A percentile compares a stretch with the other conserved stretches of the same genome.
These are phyloP conservation scores for Naja naja DNA, from an alignment of 2,113 vertebrate species.

Conservation along the genomic window DNA sequence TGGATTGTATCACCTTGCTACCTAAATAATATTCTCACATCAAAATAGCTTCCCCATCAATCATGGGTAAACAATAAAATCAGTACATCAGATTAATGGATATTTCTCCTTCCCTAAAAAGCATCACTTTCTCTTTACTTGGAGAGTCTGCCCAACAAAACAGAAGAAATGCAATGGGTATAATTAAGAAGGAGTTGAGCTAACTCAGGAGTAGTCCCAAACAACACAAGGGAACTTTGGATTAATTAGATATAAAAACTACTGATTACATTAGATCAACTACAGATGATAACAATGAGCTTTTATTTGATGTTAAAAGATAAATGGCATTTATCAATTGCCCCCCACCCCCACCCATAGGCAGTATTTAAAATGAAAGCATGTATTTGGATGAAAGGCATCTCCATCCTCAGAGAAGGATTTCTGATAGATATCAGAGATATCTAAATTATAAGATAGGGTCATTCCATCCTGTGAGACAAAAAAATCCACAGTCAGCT, in stretches of 20 bases:
- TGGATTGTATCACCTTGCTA: not conserved
- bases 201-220: not conserved
- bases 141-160: not conserved
- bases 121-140: not conserved
- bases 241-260: not conserved
- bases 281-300: not conserved
- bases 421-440: not conserved
- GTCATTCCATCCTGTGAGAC: not conserved
- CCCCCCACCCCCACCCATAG: not conserved
- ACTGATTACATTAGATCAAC: not conserved
- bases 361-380: not conserved
- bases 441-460: not conserved
- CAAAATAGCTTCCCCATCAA: not conserved
- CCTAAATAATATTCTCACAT: not conserved
- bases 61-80: not conserved
- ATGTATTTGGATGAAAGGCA: not conserved
- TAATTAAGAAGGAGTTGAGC: not conserved
- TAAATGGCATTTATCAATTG: not conserved
- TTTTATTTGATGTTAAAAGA: not conserved
- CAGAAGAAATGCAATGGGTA: not conserved
- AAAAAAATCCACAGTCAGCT: not conserved
- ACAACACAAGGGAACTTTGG: not conserved
- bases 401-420: not conserved
- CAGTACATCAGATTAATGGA: not conserved
- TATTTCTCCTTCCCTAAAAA: not conserved